These are phyloP conservation scores for Marasmarcha lunaedactyla DNA, from an alignment of 2,888 invertebrate genomes.

Conservation along the genomic window DNA sequence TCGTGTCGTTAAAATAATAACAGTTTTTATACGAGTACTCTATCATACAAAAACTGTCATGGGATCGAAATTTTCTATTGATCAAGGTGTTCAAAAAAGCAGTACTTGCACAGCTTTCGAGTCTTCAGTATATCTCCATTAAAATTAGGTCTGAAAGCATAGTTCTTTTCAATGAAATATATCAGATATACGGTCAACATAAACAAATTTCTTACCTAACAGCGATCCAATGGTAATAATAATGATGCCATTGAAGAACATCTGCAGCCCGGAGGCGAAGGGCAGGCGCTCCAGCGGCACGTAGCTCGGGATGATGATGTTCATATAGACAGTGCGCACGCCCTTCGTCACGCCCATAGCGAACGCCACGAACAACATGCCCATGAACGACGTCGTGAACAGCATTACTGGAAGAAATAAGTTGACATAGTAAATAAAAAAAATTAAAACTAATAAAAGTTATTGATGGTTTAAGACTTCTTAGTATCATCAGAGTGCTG, in stretches of 20 bases:
- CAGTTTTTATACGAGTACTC: no score
- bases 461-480: no score
- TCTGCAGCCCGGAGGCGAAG: slow-evolving; percentile 77
- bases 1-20: no score
- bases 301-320: slow-evolving; percentile 75
- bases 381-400: slow-evolving; percentile 46
- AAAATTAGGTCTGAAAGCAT: no score
- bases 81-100: no score
- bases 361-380: slow-evolving; percentile 62
- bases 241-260: slow-evolving; percentile 75
- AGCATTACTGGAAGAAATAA: slow-evolving; percentile 48
- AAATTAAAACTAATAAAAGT: background rate
- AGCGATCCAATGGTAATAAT: slow-evolving; percentile 72
- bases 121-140: no score
- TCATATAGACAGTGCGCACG: slow-evolving; percentile 76
- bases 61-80: no score
- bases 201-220: slow-evolving; percentile 59
- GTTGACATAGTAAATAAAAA: slow-evolving; percentile 1
- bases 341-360: slow-evolving; percentile 77
- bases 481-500: no score
- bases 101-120: no score
- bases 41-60: no score
- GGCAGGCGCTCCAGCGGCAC: slow-evolving; percentile 76
- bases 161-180: no score
- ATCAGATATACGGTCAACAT: no score